A percentile compares a stretch with the other conserved stretches of the same genome.
These are phyloP conservation scores for Linnaemya vulpina DNA, from an alignment of 2,888 invertebrate species.

Conservation along the genomic window DNA sequence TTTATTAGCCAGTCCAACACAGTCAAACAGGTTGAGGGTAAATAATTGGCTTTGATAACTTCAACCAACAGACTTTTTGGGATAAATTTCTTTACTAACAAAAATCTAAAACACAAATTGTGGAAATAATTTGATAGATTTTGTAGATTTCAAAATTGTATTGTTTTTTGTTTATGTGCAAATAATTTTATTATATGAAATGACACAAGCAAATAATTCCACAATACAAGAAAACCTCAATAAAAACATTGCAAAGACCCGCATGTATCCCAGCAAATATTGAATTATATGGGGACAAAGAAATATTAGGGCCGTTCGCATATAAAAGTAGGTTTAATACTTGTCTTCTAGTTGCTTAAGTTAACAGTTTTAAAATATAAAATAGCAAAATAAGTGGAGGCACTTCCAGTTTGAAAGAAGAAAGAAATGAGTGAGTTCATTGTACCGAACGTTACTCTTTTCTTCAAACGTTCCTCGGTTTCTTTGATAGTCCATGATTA, in stretches of 20 bases:
- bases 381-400: no score
- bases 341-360: no score
- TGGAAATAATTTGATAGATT: background rate
- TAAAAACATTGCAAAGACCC: background rate
- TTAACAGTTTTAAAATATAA: no score
- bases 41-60: background rate
- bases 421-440: no score
- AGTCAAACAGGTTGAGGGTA: background rate
- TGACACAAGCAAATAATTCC: slow-evolving; percentile 4
- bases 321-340: no score
- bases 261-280: background rate
- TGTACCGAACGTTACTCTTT: no score
- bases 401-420: no score
- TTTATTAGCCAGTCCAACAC: background rate
- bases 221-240: slow-evolving; percentile 2
- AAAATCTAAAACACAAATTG: background rate
- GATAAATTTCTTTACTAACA: background rate
- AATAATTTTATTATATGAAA: background rate
- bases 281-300: background rate
- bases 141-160: background rate
- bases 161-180: background rate
- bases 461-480: no score
- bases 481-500: no score
- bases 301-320: background rate
- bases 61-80: background rate